These are phyloP conservation scores for Cremastinae sp. DNA, from an alignment of 2,888 invertebrate genomes.

Conservation along the genomic window DNA sequence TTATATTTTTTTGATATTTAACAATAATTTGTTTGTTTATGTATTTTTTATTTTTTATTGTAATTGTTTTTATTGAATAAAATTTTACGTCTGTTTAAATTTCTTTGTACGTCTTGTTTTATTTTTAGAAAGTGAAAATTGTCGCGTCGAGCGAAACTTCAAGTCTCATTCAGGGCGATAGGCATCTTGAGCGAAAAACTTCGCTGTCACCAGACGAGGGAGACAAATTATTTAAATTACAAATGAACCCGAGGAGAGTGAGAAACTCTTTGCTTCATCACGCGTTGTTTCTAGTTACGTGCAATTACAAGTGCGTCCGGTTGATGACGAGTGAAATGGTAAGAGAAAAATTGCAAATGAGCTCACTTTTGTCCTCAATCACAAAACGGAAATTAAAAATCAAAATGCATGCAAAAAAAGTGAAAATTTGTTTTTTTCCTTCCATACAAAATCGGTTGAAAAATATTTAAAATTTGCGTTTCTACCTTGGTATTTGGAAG, in stretches of 20 bases:
- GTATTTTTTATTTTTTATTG: too few species aligned
- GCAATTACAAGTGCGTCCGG: slow-evolving; percentile 33
- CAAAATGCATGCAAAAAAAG: too few species aligned
- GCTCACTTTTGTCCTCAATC: too few species aligned
- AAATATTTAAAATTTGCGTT: too few species aligned
- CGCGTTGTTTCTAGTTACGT: slow-evolving; percentile 66
- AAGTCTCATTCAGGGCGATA: not conserved
- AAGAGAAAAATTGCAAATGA: not conserved
- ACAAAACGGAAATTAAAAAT: too few species aligned
- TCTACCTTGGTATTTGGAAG: too few species aligned
- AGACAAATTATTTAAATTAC: slow-evolving; percentile 72
- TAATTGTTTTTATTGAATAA: too few species aligned
- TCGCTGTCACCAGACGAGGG: slow-evolving; percentile 42
- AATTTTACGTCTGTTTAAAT: not conserved
- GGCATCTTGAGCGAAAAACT: slow-evolving; percentile 29
- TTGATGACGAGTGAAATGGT: not conserved
- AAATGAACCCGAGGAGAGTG: slow-evolving; percentile 50
- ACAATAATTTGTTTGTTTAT: not conserved
- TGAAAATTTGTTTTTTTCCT: too few species aligned
- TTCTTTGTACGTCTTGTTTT: not conserved
- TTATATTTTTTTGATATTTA: not conserved
- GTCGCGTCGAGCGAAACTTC: too few species aligned
- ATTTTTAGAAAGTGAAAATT: not conserved
- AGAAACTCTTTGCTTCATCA: slow-evolving; percentile 61
- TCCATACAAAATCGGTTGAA: too few species aligned